Base-by-base conservation (phyloP, 2,797 vertebrate genomes). In the Ispidina lecontei region DNA sequence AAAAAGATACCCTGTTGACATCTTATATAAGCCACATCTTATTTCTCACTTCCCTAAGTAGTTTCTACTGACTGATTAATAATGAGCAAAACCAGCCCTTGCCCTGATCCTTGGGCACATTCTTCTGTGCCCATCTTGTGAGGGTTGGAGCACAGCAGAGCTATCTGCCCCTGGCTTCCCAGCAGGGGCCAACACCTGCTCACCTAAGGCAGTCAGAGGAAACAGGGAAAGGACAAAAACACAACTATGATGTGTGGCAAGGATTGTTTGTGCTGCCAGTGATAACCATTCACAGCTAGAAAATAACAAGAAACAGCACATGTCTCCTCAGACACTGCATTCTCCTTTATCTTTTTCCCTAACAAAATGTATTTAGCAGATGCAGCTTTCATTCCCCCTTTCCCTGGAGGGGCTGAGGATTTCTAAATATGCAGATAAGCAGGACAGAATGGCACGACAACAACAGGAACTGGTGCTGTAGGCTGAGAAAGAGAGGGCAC, bases 151-250 rank as follows among this genome's bases (percentile, higher is more conserved):
- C 23, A 41, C 58, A 49, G 52, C 39, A 68, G 15, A 59, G 41
- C 49, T 75, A 25, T 46, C 79, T 23, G 15, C 33, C 23, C 56
- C 56, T 56, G 25, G 39, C 31, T 65, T 91, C 39, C 39, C 83
- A 67, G 39, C 43, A 72, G 43, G 46, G 44, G 35, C 41, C 62
- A 37, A 72, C 31, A 69, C 64, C 55, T 60, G 64, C 46, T 72
- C 43, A 44, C 47, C 43, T 21, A 33, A 31, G 7, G 25, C 33
- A 82, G 41, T 71, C 79, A 80, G 54, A 74, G 74, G 65, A 82
- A 85, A 65, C 43, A 90, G n/a, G 63, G 90, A 83, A 31, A 39
- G 31, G 84, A 83, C 59, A 63, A 39, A 95, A 77, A 63, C 0
- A 1, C 25, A 71, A 26, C 11, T 18, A 18, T 0, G 0, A 43